Evolutionary conservation across 1,140 invertebrate genomes (phyloP).

Genomic region (Lucilia sericata): DNA sequence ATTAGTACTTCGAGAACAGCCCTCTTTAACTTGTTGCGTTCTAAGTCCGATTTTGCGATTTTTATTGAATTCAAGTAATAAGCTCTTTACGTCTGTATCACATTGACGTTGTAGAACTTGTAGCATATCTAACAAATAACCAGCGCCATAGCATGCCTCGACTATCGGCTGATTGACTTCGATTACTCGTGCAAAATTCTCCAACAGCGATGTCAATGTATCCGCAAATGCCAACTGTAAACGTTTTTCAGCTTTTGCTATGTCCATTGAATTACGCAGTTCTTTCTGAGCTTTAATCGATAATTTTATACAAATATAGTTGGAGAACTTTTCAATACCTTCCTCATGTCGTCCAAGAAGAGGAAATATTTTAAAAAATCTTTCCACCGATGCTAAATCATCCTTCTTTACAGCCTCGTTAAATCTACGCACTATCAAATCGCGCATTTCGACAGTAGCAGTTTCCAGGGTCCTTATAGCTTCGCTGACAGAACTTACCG

Average conservation of each 20-base stretch:
- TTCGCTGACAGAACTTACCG: constrained; percentile 64
- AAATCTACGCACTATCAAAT: constrained; percentile 84
- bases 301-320: constrained; percentile 87
- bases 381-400: constrained; percentile 93
- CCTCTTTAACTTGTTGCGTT: constrained; percentile 75
- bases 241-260: constrained; percentile 78
- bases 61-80: constrained; percentile 84
- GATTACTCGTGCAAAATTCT: constrained; percentile 87
- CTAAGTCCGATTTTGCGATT: constrained; percentile 78
- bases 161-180: constrained; percentile 94
- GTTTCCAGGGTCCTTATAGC: constrained; percentile 86
- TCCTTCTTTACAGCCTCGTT: constrained; percentile 91
- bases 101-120: constrained; percentile 87
- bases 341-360: constrained; percentile 91
- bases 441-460: constrained; percentile 77
- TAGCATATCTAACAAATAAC: constrained; percentile 79
- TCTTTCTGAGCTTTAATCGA: constrained; percentile 81
- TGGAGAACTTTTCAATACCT: constrained; percentile 92
- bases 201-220: constrained; percentile 86
- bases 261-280: constrained; percentile 74
- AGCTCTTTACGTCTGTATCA: constrained; percentile 78
- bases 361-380: constrained; percentile 99
- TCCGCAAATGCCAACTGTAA: constrained; percentile 85
- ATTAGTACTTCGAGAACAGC: constrained; percentile 63
- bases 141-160: constrained; percentile 93